Conservation (phyloP, 2,797 vertebrate genomes). For the Margarornis squamiger region DNA sequence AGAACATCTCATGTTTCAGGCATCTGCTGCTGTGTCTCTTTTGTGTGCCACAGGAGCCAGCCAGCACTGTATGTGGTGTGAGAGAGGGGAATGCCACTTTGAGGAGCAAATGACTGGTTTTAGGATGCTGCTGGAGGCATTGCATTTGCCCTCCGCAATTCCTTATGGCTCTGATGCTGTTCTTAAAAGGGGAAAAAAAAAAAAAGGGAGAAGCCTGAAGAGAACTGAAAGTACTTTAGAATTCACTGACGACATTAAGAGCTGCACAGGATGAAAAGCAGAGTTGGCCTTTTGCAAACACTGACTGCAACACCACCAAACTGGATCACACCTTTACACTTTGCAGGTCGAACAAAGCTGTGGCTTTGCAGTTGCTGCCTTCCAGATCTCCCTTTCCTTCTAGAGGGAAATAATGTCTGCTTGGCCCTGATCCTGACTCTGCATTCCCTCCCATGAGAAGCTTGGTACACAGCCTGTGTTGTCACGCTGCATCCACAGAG, state of each 20-base stretch:
- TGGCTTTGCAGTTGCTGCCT: not conserved
- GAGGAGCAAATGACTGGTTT: not conserved
- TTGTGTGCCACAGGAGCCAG: not conserved
- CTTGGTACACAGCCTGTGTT: not conserved
- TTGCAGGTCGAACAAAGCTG: not conserved
- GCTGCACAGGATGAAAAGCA: not conserved
- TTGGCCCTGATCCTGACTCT: not conserved
- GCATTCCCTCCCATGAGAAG: not conserved
- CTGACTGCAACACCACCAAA: not conserved
- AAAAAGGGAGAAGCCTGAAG: not conserved
- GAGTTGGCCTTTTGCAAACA: not conserved
- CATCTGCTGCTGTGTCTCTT: not conserved
- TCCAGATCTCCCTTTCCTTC: not conserved
- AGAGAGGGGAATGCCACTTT: not conserved
- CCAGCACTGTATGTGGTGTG: not conserved
- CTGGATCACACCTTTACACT: fast-evolving
- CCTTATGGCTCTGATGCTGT: not conserved
- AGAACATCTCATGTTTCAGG: not conserved
- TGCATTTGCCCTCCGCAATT: not conserved
- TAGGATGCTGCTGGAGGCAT: not conserved
- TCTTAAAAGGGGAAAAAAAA: not conserved
- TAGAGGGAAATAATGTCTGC: not conserved
- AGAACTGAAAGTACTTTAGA: not conserved
- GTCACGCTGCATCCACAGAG: not conserved
- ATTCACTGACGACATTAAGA: not conserved